These are phyloP conservation scores for Tenodera sinensis DNA, from an alignment of 2,888 invertebrate species.

Conservation along the genomic window DNA sequence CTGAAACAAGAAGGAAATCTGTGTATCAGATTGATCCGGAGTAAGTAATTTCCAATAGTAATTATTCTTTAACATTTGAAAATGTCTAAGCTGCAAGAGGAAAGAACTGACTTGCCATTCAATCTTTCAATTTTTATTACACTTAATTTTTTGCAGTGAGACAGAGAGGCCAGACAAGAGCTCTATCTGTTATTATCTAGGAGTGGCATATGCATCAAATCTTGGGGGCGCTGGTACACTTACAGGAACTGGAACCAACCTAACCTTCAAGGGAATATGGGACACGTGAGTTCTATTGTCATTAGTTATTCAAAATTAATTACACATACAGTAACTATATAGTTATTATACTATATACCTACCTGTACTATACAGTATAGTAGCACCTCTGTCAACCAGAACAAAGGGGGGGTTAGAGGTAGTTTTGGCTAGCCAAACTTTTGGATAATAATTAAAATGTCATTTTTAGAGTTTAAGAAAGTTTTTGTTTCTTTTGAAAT, in stretches of 20 bases:
- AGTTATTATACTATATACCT: too few relatives aligned
- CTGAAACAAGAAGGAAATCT: constrained; percentile 31
- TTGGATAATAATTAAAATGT: too few relatives aligned
- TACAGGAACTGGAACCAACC: constrained; percentile 77
- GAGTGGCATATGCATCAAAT: constrained; percentile 76
- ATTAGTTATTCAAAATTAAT: too few relatives aligned
- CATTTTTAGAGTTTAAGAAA: too few relatives aligned
- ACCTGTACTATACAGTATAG: too few relatives aligned
- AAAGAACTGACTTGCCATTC: constrained; percentile 41
- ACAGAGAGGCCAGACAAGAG: constrained; percentile 61
- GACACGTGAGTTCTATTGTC: constrained; percentile 53
- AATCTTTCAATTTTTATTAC: constrained; percentile 36
- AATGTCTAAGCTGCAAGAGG: neutral
- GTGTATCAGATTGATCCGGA: constrained; percentile 43
- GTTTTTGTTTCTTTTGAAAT: too few relatives aligned
- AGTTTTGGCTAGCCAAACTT: too few relatives aligned
- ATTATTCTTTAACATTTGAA: neutral
- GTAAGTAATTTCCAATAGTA: constrained; percentile 40
- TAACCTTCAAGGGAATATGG: constrained; percentile 76
- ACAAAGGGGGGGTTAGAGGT: too few relatives aligned
- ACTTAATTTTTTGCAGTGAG: constrained; percentile 35
- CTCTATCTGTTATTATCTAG: constrained; percentile 73
- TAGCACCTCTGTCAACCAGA: too few relatives aligned
- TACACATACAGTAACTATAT: too few relatives aligned
- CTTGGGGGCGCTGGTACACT: constrained; percentile 75